Conservation (phyloP, 2,888 invertebrate species). For the Rugalucina vietnamica region DNA sequence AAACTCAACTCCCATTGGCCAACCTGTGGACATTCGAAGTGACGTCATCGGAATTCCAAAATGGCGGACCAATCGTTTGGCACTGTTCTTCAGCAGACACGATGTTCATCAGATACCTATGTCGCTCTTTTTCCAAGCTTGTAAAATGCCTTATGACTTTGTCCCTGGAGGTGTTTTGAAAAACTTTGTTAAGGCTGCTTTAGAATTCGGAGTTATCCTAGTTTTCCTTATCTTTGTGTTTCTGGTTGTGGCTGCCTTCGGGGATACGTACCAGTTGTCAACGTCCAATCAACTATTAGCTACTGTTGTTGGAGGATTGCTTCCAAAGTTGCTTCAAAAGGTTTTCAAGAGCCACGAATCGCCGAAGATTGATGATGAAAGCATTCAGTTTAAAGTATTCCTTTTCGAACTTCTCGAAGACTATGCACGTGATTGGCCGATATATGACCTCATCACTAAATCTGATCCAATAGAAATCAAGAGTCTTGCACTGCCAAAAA, state of each 20-base stretch:
- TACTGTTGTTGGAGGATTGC: slow-evolving; percentile 70
- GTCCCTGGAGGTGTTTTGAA: slow-evolving; percentile 73
- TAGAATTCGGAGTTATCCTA: slow-evolving; percentile 66
- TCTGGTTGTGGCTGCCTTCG: slow-evolving; percentile 72
- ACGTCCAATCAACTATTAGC: slow-evolving; percentile 74
- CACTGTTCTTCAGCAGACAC: slow-evolving; percentile 65
- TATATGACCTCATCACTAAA: neutral
- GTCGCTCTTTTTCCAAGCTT: slow-evolving; percentile 70
- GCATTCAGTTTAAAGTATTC: neutral
- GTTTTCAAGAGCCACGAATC: neutral
- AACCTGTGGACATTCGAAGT: slow-evolving; percentile 37
- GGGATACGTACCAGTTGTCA: slow-evolving; percentile 70
- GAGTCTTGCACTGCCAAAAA: too few species aligned
- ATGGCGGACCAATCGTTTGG: slow-evolving; percentile 52
- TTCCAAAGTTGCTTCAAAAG: slow-evolving; percentile 70
- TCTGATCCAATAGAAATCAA: too few species aligned
- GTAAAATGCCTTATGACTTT: slow-evolving; percentile 69
- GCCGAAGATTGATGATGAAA: neutral
- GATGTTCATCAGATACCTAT: slow-evolving; percentile 73
- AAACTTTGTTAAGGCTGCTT: slow-evolving; percentile 62
- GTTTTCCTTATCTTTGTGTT: slow-evolving; percentile 73
- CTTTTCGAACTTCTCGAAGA: neutral
- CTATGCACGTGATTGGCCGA: neutral
- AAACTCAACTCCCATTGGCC: slow-evolving; percentile 43
- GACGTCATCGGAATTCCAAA: slow-evolving; percentile 34